These are phyloP conservation scores for Augochlorella aurata DNA, from an alignment of 2,888 invertebrate genomes.

Conservation along the genomic window DNA sequence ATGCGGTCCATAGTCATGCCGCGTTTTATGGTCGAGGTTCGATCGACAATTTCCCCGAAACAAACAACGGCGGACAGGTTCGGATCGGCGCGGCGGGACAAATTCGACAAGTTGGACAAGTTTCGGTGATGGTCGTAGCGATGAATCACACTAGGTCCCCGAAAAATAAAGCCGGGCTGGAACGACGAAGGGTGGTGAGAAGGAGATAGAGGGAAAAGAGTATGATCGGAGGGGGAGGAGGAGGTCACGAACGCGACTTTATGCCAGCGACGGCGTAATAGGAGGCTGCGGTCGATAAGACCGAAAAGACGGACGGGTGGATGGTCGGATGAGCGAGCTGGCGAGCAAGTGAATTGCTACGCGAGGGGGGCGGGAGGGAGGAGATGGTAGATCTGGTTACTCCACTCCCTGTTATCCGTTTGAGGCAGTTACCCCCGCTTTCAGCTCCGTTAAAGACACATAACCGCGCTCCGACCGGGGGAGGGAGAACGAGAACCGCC, in stretches of 20 bases:
- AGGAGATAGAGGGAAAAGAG: neutral
- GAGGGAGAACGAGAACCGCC: neutral
- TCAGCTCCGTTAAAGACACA: constrained; percentile 62
- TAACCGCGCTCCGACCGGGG: constrained; percentile 31
- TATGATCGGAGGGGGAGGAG: neutral
- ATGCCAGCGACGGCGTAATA: constrained; percentile 60
- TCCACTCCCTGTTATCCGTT: constrained; percentile 71
- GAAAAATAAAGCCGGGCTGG: constrained; percentile 8
- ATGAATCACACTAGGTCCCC: constrained; percentile 15
- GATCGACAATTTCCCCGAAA: constrained; percentile 13
- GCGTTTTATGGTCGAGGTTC: neutral
- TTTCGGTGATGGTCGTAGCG: constrained; percentile 8
- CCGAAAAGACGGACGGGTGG: constrained; percentile 65
- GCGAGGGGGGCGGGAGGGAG: constrained; percentile 32
- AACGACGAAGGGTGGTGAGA: neutral
- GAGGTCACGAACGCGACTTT: constrained; percentile 50
- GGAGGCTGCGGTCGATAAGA: constrained; percentile 67
- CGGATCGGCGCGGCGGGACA: neutral
- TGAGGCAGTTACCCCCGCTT: constrained; percentile 70
- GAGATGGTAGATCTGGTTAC: constrained; percentile 69
- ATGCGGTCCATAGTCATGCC: neutral
- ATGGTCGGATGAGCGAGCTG: constrained; percentile 61
- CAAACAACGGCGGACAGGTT: neutral
- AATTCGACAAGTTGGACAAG: constrained; percentile 22
- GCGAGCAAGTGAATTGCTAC: constrained; percentile 65